Evolutionary conservation across 2,888 invertebrate species (phyloP).

Genomic region (Abrostola tripartita): DNA sequence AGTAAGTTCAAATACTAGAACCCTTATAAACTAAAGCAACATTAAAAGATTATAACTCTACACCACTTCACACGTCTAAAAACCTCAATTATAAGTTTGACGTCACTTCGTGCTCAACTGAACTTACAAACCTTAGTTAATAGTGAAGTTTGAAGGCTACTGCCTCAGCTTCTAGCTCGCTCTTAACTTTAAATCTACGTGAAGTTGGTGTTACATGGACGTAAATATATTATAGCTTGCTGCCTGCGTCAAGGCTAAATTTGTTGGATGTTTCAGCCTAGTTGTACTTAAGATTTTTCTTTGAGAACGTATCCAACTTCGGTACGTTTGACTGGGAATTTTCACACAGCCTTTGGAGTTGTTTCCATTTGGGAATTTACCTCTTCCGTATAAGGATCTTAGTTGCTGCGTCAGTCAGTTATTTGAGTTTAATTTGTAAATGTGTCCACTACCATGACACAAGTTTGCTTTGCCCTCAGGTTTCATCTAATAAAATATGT

Average conservation of each 20-base stretch:
- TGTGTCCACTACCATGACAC: no score
- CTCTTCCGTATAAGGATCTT: no score
- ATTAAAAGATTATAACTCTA: not conserved
- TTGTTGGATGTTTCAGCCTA: not conserved
- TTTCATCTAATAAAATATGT: no score
- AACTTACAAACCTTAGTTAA: conserved; percentile 35
- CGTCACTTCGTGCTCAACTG: conserved; percentile 28
- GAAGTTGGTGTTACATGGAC: conserved; percentile 3
- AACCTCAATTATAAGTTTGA: conserved; percentile 37
- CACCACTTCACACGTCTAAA: not conserved
- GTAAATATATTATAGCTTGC: conserved; percentile 18
- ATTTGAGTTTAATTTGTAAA: no score
- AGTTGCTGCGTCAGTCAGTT: no score
- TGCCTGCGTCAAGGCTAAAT: not conserved
- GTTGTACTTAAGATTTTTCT: conserved; percentile 1
- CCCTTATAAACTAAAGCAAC: not conserved
- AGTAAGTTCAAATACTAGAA: not conserved
- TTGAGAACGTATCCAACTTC: no score
- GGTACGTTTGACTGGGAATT: no score
- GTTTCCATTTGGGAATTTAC: no score
- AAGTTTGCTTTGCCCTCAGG: no score
- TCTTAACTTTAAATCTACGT: conserved; percentile 29
- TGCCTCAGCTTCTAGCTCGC: conserved; percentile 18
- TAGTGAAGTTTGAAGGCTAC: conserved; percentile 34
- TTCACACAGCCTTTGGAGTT: no score